A percentile compares a stretch with the other conserved stretches of the same genome.
phyloP scores from a whole-genome alignment of 2,797 vertebrate species.

The Furcifer pardalis region DNA sequence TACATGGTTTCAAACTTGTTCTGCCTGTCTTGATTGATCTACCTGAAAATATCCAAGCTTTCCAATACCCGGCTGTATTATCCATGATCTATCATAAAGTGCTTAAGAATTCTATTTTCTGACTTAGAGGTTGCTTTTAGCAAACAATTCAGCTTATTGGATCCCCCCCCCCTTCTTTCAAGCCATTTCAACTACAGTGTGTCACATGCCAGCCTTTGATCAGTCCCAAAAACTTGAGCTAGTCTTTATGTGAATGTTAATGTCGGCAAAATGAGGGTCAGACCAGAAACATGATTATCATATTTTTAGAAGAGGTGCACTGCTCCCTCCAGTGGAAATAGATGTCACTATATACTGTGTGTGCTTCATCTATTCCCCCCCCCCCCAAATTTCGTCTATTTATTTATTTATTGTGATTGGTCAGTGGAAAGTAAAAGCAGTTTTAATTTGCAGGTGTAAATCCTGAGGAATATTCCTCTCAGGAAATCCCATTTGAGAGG shows the following conservation, averaged over 20 bases:
- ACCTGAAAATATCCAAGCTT: constrained; percentile 16
- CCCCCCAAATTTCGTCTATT: no score
- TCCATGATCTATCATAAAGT: background rate
- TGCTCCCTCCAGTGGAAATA: no score
- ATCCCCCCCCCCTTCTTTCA: background rate
- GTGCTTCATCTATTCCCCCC: no score
- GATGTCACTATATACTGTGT: no score
- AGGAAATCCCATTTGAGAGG: background rate
- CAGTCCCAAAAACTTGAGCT: background rate
- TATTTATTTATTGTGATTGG: background rate
- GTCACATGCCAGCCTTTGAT: background rate
- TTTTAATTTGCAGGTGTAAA: no score
- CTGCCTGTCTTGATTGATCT: background rate
- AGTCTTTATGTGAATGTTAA: background rate
- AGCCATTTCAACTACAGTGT: background rate
- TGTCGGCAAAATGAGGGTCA: background rate
- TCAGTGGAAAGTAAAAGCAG: no score
- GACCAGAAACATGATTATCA: background rate
- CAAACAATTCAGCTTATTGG: background rate
- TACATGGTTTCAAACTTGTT: background rate
- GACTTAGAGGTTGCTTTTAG: background rate
- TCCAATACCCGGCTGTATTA: background rate
- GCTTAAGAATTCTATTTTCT: background rate
- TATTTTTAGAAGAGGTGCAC: background rate
- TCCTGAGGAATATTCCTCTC: no score